These are phyloP conservation scores for Conus ventricosus DNA, from an alignment of 1,140 invertebrate genomes.

Conservation along the genomic window DNA sequence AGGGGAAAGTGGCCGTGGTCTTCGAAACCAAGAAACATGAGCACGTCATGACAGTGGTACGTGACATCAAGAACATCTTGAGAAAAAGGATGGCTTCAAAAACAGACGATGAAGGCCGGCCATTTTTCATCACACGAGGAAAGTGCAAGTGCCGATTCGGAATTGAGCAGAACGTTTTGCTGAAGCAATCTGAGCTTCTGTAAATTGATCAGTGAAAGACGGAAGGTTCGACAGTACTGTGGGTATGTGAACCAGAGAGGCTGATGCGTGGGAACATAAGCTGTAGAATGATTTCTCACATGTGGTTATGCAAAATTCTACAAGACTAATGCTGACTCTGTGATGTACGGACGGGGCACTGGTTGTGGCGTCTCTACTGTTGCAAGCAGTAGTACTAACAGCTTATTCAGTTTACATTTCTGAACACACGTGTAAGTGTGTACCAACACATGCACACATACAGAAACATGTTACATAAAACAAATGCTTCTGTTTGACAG, in stretches of 20 bases:
- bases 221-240: not conserved
- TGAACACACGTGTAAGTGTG: too few relatives aligned
- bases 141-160: slow-evolving; percentile 73
- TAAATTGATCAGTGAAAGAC: not conserved
- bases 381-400: too few relatives aligned
- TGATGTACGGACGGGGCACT: too few relatives aligned
- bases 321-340: too few relatives aligned
- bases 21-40: slow-evolving; percentile 46
- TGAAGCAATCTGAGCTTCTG: slow-evolving; percentile 41
- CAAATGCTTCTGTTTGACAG: not conserved
- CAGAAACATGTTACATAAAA: not conserved
- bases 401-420: too few relatives aligned
- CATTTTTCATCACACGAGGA: slow-evolving; percentile 66
- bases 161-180: slow-evolving; percentile 72
- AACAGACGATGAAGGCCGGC: slow-evolving; percentile 58
- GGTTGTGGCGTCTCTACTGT: too few relatives aligned
- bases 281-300: too few relatives aligned
- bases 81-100: slow-evolving; percentile 63
- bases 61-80: slow-evolving; percentile 69
- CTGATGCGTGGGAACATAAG: not conserved
- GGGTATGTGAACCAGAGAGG: not conserved
- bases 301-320: too few relatives aligned
- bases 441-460: not conserved
- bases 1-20: slow-evolving; percentile 62
- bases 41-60: slow-evolving; percentile 47